Evolutionary conservation across 92 coral and sea anemone species (phyloP), one percentile per base, ranked within the genome.

Genomic region (Actinostola sp.): DNA sequence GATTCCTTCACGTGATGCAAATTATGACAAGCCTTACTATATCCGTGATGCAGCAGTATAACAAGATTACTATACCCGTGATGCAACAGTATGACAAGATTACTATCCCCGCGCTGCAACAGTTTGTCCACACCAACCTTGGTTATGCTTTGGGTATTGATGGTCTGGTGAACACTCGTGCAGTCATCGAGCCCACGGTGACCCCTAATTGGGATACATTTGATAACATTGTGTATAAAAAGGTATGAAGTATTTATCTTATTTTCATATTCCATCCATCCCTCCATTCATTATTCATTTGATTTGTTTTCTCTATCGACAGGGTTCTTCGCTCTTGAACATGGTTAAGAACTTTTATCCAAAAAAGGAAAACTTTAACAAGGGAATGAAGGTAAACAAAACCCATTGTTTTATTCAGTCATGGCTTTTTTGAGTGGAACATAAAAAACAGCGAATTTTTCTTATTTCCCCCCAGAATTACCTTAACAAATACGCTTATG

Each of bases 251-350:
- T 8, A 20, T 38, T 32, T 26, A 29, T 6, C 5, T 17, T 7
- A 4, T 29, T 30, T 27, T 27, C 10, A 5, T 30, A 17, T 2
- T 13, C 17, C 53, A 2, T 46, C 53, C 53, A 46, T 46, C 17
- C 42, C 4, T 46, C 53, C 53, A 19, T 2, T 16, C 17, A 46
- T 13, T 13, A 46, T 2, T 46, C 23, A 7, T 4, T 2, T 17
- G 7, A 46, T 46, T 16, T 46, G 7, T 46, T 46, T 46, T 46
- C 3, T 46, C 17, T 17, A 13, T 16, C 23, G 3, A 2, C 53
- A 89, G 88, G 97, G 97, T n/a, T 88, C 97, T 9, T 76, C 88
- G 10, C 67, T 91, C 38, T 65, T 91, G 28, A 92, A 89, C 21
- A 91, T 91, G 97, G 66, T 87, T 60, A 66, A 46, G 46, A 59